Evolutionary conservation across 1,140 invertebrate genomes (phyloP).

Genomic region (Leptonema lineaticorne): DNA sequence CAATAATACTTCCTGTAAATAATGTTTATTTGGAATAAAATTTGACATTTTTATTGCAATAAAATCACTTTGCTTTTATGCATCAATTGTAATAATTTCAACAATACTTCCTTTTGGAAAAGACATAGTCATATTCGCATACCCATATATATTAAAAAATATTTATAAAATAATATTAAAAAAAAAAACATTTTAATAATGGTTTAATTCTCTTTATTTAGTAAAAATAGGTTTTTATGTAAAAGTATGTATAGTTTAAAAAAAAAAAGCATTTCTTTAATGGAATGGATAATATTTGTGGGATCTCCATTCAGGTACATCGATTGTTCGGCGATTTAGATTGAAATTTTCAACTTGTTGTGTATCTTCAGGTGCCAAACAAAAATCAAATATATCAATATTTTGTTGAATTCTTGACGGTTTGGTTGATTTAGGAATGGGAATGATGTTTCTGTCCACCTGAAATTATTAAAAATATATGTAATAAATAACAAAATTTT

Average conservation of each 20-base stretch:
- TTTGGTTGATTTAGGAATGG: conserved; percentile 77
- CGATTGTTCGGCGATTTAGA: conserved; percentile 58
- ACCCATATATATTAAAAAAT: neutral
- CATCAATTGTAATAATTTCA: neutral
- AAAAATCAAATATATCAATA: conserved; percentile 73
- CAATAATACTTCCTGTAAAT: too few relatives aligned
- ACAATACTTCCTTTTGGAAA: neutral
- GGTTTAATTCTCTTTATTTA: neutral
- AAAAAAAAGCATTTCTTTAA: neutral
- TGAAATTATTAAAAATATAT: conserved; percentile 44
- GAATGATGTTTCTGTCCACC: conserved; percentile 63
- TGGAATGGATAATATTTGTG: conserved; percentile 65
- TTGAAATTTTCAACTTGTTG: conserved; percentile 62
- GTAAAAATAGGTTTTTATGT: neutral
- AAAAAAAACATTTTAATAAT: neutral
- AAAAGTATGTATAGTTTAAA: neutral
- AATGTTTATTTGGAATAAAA: too few relatives aligned
- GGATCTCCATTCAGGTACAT: conserved; percentile 51
- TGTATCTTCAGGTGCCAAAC: conserved; percentile 65
- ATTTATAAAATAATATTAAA: neutral
- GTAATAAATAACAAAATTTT: too few relatives aligned
- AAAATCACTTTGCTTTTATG: too few relatives aligned
- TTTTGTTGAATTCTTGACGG: conserved; percentile 70
- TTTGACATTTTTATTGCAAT: too few relatives aligned
- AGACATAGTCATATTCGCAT: neutral